phyloP scores from a whole-genome alignment of 1,140 invertebrate species.

The Mizuhopecten yessoensis region DNA sequence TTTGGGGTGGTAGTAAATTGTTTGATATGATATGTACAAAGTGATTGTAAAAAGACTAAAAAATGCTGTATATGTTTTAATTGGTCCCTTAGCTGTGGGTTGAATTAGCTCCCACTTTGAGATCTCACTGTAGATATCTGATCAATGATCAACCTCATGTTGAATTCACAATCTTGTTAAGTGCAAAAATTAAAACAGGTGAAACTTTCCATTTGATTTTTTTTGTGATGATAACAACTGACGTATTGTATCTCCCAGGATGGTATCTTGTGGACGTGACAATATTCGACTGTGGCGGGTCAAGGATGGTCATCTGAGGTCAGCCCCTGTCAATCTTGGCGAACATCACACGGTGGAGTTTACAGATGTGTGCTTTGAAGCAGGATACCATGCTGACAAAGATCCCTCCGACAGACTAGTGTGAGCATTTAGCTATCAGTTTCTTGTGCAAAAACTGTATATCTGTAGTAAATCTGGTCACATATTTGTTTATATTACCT shows the following conservation, averaged over 20 bases:
- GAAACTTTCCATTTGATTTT: constrained; percentile 15
- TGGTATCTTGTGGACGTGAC: constrained; percentile 83
- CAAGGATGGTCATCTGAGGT: constrained; percentile 80
- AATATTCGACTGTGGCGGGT: constrained; percentile 83
- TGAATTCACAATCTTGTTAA: too few species aligned
- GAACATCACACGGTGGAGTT: constrained; percentile 82
- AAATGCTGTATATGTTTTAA: too few species aligned
- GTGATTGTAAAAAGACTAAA: too few species aligned
- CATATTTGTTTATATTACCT: too few species aligned
- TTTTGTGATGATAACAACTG: not conserved
- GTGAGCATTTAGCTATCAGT: constrained; percentile 68
- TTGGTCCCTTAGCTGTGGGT: too few species aligned
- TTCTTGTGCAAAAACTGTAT: not conserved
- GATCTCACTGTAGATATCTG: too few species aligned
- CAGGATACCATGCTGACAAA: constrained; percentile 73
- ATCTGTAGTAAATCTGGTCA: not conserved
- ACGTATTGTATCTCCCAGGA: constrained; percentile 66
- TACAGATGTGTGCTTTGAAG: constrained; percentile 82
- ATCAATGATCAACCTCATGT: too few species aligned
- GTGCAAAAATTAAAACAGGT: too few species aligned
- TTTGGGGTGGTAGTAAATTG: too few species aligned
- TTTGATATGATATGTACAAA: too few species aligned
- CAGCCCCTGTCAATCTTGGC: constrained; percentile 80
- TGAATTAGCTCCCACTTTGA: too few species aligned
- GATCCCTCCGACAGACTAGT: constrained; percentile 78